Percentiles rank a stretch among this genome's conserved stretches.
Conservation (phyloP, 1,140 invertebrate genomes). For the Dinoponera quadriceps region DNA sequence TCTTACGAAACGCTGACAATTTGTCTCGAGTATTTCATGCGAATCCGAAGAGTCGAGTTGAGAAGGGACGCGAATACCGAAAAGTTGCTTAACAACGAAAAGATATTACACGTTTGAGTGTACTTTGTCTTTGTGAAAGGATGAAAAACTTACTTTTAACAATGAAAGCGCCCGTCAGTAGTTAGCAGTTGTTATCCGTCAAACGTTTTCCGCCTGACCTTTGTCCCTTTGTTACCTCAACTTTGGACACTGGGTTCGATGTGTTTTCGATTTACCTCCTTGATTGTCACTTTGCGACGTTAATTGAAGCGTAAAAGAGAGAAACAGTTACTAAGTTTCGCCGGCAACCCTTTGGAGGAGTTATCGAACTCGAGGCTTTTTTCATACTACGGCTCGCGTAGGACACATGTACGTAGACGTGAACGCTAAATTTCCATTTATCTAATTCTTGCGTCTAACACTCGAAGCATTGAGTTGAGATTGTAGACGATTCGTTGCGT, state of each 20-base stretch:
- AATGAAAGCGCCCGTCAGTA: no score
- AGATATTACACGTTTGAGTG: not conserved
- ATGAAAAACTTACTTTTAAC: no score
- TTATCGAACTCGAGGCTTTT: not conserved
- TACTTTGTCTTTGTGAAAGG: not conserved
- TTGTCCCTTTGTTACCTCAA: conserved; percentile 8
- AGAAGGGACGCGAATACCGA: not conserved
- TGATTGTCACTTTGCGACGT: conserved; percentile 17
- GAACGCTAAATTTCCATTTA: conserved; percentile 23
- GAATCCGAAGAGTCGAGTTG: not conserved
- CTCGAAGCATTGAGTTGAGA: conserved; percentile 4
- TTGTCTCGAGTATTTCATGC: not conserved
- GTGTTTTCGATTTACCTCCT: not conserved
- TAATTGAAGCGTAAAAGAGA: conserved; percentile 20
- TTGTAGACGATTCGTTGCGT: conserved; percentile 38
- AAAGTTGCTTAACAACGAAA: not conserved
- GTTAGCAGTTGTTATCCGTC: not conserved
- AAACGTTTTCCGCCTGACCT: not conserved
- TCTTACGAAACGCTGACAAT: conserved; percentile 1
- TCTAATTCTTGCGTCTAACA: conserved; percentile 43
- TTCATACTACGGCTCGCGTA: not conserved
- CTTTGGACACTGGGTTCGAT: not conserved
- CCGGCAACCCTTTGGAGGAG: not conserved
- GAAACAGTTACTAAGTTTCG: not conserved
- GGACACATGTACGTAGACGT: no score